phyloP scores from a whole-genome alignment of 2,797 vertebrate species.

The Enteromius thamalakanensis region DNA sequence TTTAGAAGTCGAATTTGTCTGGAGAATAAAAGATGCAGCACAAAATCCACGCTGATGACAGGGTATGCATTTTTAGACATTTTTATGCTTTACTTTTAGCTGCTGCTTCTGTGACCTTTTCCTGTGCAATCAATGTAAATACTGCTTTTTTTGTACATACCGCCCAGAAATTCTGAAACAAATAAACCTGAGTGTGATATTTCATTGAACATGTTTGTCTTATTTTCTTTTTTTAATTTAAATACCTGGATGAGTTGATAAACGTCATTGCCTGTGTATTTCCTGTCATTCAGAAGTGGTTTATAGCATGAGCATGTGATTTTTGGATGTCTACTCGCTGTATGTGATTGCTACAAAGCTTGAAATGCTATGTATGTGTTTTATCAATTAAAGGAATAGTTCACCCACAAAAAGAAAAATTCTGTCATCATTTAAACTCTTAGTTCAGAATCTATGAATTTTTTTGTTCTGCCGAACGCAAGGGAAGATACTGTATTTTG shows the following conservation, averaged over 20 bases:
- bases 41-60: slow-evolving; percentile 49
- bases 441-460: no score
- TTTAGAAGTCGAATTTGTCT: slow-evolving; percentile 37
- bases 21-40: slow-evolving; percentile 27
- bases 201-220: slow-evolving; percentile 34
- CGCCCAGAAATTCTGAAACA: slow-evolving; percentile 49
- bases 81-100: slow-evolving; percentile 39
- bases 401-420: no score
- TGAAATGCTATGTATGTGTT: background rate
- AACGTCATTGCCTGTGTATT: background rate
- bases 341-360: background rate
- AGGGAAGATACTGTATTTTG: no score
- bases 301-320: background rate
- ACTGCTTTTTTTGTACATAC: slow-evolving; percentile 57
- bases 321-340: background rate
- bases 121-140: slow-evolving; percentile 59
- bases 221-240: background rate
- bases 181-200: slow-evolving; percentile 54
- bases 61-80: slow-evolving; percentile 49
- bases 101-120: slow-evolving; percentile 46
- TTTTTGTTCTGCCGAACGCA: no score
- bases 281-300: background rate
- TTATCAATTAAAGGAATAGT: background rate
- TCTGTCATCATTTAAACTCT: no score
- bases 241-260: background rate